These are phyloP conservation scores for Eueides isabella DNA, from an alignment of 1,140 invertebrate species.

Conservation along the genomic window DNA sequence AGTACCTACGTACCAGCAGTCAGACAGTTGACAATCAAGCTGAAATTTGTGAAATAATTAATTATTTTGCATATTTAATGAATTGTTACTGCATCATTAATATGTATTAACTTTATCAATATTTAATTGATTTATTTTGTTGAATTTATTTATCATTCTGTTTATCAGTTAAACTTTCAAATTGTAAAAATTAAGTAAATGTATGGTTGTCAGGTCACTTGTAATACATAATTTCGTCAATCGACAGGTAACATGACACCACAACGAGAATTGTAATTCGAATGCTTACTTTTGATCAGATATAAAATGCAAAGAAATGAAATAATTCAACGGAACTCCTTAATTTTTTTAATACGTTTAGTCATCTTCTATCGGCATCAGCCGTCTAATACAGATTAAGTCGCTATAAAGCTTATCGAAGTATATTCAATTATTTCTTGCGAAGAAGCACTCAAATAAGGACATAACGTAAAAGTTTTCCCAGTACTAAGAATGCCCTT, in stretches of 20 bases:
- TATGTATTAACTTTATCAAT: not conserved
- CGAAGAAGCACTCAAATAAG: not conserved
- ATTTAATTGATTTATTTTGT: not conserved
- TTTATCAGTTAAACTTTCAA: no score
- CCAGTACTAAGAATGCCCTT: conserved; percentile 6
- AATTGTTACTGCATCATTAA: not conserved
- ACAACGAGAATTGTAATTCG: no score
- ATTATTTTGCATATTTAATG: conserved; percentile 2
- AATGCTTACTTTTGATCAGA: no score
- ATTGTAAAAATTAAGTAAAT: no score
- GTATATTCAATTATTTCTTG: conserved; percentile 10
- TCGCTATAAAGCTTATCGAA: conserved; percentile 6
- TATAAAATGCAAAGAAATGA: no score
- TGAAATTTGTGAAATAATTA: not conserved
- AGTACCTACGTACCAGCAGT: not conserved
- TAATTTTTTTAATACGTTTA: not conserved
- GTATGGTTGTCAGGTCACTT: not conserved
- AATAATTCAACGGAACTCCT: not conserved
- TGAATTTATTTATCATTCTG: not conserved
- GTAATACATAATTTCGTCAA: no score
- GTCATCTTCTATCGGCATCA: not conserved
- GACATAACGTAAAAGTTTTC: conserved; percentile 9
- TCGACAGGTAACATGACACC: no score
- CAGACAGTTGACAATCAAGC: no score
- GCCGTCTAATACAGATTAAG: not conserved